Percentiles rank a stretch among this genome's conserved stretches.
Evolutionary conservation across 2,113 vertebrate genomes (phyloP).

Genomic region (Nycticebus coucang): DNA sequence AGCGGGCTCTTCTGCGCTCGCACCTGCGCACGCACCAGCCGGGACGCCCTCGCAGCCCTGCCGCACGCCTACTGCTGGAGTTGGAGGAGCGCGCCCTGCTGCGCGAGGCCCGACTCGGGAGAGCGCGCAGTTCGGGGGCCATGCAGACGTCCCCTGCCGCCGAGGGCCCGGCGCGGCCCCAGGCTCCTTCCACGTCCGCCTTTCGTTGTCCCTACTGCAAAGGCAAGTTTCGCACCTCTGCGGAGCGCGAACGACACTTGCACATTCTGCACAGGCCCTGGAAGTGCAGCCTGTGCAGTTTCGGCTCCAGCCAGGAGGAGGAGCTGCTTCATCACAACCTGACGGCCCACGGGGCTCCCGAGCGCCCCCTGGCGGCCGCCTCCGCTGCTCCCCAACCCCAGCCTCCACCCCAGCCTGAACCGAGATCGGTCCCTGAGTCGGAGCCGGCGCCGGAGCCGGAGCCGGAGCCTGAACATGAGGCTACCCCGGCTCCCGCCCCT

Average conservation of each 20-base stretch:
- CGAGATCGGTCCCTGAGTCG: slow-evolving; percentile 66
- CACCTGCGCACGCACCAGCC: slow-evolving; percentile 83
- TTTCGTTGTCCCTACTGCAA: slow-evolving; percentile 95
- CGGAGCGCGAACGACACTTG: slow-evolving; percentile 92
- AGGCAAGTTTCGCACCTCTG: slow-evolving; percentile 94
- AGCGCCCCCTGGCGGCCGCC: slow-evolving; percentile 67
- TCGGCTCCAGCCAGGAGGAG: slow-evolving; percentile 93
- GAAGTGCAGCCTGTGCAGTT: slow-evolving; percentile 93
- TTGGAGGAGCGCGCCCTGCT: slow-evolving; percentile 82
- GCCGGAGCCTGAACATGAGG: slow-evolving; percentile 79
- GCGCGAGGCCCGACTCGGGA: slow-evolving; percentile 72
- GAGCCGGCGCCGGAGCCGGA: slow-evolving; percentile 42
- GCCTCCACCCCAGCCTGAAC: slow-evolving; percentile 51
- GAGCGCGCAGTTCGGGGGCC: slow-evolving; percentile 57
- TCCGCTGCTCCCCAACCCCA: slow-evolving; percentile 63
- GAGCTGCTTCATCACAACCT: slow-evolving; percentile 87
- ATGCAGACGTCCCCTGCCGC: slow-evolving; percentile 58
- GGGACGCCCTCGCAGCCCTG: slow-evolving; percentile 76
- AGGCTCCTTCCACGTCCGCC: slow-evolving; percentile 77
- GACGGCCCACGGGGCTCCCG: slow-evolving; percentile 86
- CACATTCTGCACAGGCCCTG: slow-evolving; percentile 95
- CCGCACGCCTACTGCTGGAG: slow-evolving; percentile 82
- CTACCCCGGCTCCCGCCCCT: slow-evolving; percentile 70
- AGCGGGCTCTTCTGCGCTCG: slow-evolving; percentile 84
- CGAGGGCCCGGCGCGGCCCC: slow-evolving; percentile 75